These are phyloP conservation scores for Okapia johnstoni DNA, from an alignment of 2,113 vertebrate species.

Conservation along the genomic window DNA sequence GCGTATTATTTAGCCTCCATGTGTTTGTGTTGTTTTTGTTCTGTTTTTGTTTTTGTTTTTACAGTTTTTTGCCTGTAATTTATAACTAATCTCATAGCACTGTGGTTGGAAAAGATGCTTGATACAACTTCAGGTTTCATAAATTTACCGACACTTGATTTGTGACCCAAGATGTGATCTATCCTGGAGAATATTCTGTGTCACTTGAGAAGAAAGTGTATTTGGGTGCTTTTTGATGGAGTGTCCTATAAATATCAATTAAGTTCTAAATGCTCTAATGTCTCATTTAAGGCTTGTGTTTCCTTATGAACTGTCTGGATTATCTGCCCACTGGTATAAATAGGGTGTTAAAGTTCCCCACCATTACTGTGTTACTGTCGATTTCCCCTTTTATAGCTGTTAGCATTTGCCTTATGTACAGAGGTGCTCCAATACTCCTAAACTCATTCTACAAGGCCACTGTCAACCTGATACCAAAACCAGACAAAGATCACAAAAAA, in stretches of 20 bases:
- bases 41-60: not conserved
- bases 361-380: not conserved
- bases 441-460: not conserved
- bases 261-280: not conserved
- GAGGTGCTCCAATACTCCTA: not conserved
- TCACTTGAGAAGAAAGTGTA: not conserved
- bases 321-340: not conserved
- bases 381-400: not conserved
- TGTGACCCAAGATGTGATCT: not conserved
- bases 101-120: not conserved
- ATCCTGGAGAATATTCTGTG: not conserved
- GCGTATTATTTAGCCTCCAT: not conserved
- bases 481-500: not conserved
- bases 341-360: not conserved
- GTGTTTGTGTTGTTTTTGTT: not conserved
- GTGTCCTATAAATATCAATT: not conserved
- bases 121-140: not conserved
- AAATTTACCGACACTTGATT: not conserved
- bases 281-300: not conserved
- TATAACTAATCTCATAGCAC: not conserved
- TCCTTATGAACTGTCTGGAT: not conserved
- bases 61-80: not conserved
- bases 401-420: not conserved
- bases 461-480: not conserved
- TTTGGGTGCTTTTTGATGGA: not conserved